Conservation (phyloP, 2,797 vertebrate genomes). For the Aphelocoma californica region DNA sequence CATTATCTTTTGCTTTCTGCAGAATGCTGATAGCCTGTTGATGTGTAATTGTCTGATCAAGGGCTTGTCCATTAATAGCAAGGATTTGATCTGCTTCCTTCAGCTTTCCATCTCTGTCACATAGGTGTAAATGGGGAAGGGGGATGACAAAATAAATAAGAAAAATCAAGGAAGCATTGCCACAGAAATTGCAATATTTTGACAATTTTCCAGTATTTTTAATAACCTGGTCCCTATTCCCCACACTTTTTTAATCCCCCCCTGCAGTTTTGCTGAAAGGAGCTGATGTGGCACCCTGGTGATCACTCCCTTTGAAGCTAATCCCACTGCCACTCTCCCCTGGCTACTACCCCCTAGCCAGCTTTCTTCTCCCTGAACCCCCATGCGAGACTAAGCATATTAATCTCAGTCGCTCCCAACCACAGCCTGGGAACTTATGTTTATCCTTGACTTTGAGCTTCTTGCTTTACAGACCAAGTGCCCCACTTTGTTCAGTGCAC, state of each 20-base stretch:
- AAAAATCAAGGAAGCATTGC: not conserved
- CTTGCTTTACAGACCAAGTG: conserved; percentile 28
- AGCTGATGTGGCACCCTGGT: not conserved
- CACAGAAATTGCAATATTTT: conserved; percentile 22
- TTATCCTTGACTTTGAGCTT: conserved; percentile 30
- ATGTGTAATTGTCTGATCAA: conserved; percentile 94
- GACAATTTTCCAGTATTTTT: conserved; percentile 17
- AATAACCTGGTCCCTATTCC: conserved; percentile 22
- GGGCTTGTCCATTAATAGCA: conserved; percentile 88
- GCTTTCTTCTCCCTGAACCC: not conserved
- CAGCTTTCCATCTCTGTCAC: conserved; percentile 88
- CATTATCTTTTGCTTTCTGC: conserved; percentile 88
- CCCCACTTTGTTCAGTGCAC: not conserved
- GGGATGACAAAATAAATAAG: not conserved
- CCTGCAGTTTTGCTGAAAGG: conserved; percentile 39
- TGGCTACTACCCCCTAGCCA: conserved; percentile 23
- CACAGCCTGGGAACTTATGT: conserved; percentile 20
- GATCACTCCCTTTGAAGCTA: conserved; percentile 48
- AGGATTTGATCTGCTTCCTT: conserved; percentile 96
- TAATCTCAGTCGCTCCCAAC: not conserved
- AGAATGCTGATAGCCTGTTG: conserved; percentile 93
- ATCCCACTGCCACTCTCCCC: conserved; percentile 1
- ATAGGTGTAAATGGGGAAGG: not conserved
- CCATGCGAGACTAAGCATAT: conserved; percentile 33
- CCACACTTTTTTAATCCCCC: not conserved